Evolutionary conservation across 2,797 vertebrate species (phyloP).

Genomic region (Spinus olivaceus): DNA sequence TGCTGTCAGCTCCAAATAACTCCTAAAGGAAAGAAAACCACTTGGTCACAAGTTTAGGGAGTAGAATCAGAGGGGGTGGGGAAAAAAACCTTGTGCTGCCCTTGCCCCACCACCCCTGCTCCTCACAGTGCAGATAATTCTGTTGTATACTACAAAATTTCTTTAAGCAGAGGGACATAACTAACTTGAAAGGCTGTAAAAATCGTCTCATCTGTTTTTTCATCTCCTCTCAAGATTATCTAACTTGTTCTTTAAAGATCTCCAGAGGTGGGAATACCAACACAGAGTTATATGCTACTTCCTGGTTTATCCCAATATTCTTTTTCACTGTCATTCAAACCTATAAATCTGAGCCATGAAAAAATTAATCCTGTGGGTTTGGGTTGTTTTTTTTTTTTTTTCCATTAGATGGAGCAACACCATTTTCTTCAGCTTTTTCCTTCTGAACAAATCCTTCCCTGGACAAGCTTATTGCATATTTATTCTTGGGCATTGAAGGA

Average conservation of each 20-base stretch:
- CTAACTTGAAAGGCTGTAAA: not conserved
- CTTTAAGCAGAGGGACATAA: not conserved
- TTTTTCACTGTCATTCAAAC: not conserved
- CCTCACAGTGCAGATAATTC: not conserved
- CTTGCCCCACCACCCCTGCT: not conserved
- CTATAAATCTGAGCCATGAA: not conserved
- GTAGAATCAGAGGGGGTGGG: fast-evolving
- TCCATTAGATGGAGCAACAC: not conserved
- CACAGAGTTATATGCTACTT: not conserved
- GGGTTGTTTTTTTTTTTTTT: fast-evolving
- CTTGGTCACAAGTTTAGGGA: not conserved
- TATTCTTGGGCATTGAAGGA: not conserved
- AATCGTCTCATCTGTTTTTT: not conserved
- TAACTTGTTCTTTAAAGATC: not conserved
- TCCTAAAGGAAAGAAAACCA: not conserved
- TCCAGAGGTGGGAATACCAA: not conserved
- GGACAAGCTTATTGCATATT: not conserved
- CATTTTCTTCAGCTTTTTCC: not conserved
- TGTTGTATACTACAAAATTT: not conserved
- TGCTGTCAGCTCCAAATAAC: not conserved
- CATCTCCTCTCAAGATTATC: not conserved
- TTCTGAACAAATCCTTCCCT: not conserved
- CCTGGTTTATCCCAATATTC: not conserved
- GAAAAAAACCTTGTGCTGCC: not conserved
- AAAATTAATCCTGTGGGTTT: not conserved